Base-by-base conservation (phyloP, 2,113 vertebrate species). In the Clarias batrachus region DNA sequence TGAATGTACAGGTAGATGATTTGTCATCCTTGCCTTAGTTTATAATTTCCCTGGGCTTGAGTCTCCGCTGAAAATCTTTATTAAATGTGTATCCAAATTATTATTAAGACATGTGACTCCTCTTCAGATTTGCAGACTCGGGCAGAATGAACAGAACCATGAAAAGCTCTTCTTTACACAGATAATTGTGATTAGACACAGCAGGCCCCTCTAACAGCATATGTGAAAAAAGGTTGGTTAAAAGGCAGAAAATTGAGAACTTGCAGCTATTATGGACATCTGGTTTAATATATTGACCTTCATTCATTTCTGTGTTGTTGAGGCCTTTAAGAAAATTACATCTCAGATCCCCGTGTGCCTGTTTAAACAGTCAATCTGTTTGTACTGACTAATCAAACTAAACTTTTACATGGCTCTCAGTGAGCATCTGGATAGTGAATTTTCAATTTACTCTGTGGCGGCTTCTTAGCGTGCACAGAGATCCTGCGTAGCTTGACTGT, bases 381-480 rank as follows among this genome's bases (percentile, higher is more conserved):
- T 85, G 21, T 57, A 79, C n/a, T 79, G 73, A 84, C 41, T 74
- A 60, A 30, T 66, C 82, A 84, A 81, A 81, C n/a, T 57, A 52
- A 81, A 70, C 82, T 89, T 86, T 85, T 66, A n/a, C 77, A 82
- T 37, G 57, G 19, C 59, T 41, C 82, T 85, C 57, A 74, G 41
- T 33, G 27, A 59, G 48, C 83, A 81, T 81, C 76, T 70, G 19
- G 27, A 56, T 66, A 85, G 17, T 85, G 27, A 85, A 68, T 81
- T 87, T 76, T 84, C 33, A 52, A 77, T 89, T 89, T 76, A 59
- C 70, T 85, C 25, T 84, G 71, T 71, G 48, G 85, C 79, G 56
- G 83, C 87, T 87, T 52, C 33, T 90, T 85, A 80, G 62, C 41
- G 70, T 85, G 76, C 83, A 82, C 85, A 48, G 82, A 86, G 78